Evolutionary conservation across 2,113 vertebrate species (phyloP).

Genomic region (rabbit (Oryctolagus cuniculus)): DNA sequence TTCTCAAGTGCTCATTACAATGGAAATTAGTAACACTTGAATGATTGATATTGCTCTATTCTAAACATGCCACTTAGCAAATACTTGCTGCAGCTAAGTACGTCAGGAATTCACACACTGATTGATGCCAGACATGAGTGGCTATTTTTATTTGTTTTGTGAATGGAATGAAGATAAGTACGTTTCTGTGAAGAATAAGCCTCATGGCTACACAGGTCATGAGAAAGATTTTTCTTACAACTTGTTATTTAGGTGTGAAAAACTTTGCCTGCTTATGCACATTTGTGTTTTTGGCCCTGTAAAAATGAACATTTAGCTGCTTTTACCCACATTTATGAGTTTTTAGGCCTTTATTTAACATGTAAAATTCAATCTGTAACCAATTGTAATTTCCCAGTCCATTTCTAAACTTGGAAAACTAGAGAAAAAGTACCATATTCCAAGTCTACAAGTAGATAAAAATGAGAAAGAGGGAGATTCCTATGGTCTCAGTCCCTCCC

Average conservation of each 20-base stretch:
- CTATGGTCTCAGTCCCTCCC: not conserved
- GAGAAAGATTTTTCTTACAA: not conserved
- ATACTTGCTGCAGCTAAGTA: conserved; percentile 46
- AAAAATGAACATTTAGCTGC: not conserved
- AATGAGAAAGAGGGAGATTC: not conserved
- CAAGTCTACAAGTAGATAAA: not conserved
- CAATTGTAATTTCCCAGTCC: conserved; percentile 44
- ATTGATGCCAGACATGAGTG: not conserved
- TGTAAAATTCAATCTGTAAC: conserved; percentile 40
- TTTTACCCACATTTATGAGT: not conserved
- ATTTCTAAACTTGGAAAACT: not conserved
- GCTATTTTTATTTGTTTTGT: conserved; percentile 76
- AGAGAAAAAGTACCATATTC: not conserved
- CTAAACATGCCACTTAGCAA: conserved; percentile 43
- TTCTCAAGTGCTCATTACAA: conserved; percentile 67
- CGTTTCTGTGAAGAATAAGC: conserved; percentile 28
- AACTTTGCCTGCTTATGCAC: not conserved
- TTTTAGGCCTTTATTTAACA: not conserved
- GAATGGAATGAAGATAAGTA: conserved; percentile 14
- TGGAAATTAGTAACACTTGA: conserved; percentile 75
- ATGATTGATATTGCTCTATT: conserved; percentile 55
- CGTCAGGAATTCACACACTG: conserved; percentile 69
- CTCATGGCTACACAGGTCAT: not conserved
- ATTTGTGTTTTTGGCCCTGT: not conserved
- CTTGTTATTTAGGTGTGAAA: not conserved